Evolutionary conservation across 2,797 vertebrate genomes (phyloP), one percentile per base, ranked within the genome.

Genomic region (Lutjanus campechanus): DNA sequence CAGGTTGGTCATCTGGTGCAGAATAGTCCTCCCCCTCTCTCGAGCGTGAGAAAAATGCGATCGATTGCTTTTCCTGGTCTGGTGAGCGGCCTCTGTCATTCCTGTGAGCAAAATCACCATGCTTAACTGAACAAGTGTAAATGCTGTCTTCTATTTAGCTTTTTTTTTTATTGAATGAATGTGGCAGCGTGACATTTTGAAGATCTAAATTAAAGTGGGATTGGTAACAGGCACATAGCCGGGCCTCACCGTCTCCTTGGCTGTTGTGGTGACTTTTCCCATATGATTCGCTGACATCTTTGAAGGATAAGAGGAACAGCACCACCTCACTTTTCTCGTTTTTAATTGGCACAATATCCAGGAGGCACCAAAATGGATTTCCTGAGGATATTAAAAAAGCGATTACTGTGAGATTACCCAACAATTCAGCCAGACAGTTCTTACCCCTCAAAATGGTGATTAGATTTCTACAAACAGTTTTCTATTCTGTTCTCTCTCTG

Each of bases 331-430:
- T 95, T 84, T 97, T 98, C 92, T 99, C 98, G 0, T 99, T 99
- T 94, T 98, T 98, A 93, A 99, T 99, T 58, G 98, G 97, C 82
- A 99, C 96, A 68, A 99, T 96, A 88, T 99, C 97, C 95, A 99
- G 88, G 78, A 97, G 94, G 90, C 98, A 99, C 97, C 97, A 97
- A 81, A 99, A 98, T 0, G 93, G 91, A 1, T 94, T 93, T 84
- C 97, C 98, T 99, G 90, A 44, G 59, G 76, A 88, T 46, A 73
- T 78, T 44, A 84, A 70, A 82, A 12, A 81, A 29, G 63, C 40
- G 55, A 84, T 80, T 63, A 68, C 8, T 61, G 0, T 49, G 47
- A 71, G 12, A 77, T 63, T 54, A 46, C 10, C 25, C 20, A 58
- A 9, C 12, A 49, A 36, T 51, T n/a, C 2, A 1, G 11, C 40